Percentiles rank a stretch among this genome's conserved stretches.
Conservation (phyloP, 1,140 invertebrate species). For the Epicauta chinensis region DNA sequence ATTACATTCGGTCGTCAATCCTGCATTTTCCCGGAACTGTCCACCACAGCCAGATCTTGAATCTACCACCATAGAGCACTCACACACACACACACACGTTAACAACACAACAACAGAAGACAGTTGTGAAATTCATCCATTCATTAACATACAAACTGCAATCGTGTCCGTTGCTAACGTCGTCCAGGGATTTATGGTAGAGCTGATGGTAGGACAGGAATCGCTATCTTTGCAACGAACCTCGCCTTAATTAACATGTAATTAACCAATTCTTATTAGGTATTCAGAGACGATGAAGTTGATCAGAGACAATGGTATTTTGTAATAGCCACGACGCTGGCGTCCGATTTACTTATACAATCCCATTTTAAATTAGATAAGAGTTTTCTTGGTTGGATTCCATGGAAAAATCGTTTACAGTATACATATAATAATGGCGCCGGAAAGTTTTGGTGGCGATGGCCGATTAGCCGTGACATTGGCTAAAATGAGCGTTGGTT, state of each 20-base stretch:
- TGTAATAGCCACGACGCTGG: no score
- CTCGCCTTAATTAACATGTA: constrained; percentile 13
- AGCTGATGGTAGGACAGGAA: background rate
- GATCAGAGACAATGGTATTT: no score
- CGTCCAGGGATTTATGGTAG: constrained; percentile 5
- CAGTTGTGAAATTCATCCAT: constrained; percentile 7
- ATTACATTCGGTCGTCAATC: background rate
- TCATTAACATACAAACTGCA: constrained; percentile 11
- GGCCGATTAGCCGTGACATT: no score
- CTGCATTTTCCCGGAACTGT: background rate
- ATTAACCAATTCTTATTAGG: constrained; percentile 4
- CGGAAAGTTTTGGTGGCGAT: no score
- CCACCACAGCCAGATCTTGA: background rate
- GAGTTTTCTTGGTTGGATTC: no score
- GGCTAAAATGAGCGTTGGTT: no score
- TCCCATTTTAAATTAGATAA: no score
- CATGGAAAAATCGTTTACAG: no score
- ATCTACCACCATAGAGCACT: constrained; percentile 7
- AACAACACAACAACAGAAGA: no score
- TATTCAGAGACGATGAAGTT: background rate
- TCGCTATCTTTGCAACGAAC: constrained; percentile 1
- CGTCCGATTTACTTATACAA: no score
- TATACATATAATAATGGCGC: no score
- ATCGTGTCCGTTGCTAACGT: constrained; percentile 4
- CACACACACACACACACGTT: background rate